Percentiles rank a stretch among this genome's conserved stretches.
Evolutionary conservation across 2,888 invertebrate genomes (phyloP).

Genomic region (Apomyelois bistriatella): DNA sequence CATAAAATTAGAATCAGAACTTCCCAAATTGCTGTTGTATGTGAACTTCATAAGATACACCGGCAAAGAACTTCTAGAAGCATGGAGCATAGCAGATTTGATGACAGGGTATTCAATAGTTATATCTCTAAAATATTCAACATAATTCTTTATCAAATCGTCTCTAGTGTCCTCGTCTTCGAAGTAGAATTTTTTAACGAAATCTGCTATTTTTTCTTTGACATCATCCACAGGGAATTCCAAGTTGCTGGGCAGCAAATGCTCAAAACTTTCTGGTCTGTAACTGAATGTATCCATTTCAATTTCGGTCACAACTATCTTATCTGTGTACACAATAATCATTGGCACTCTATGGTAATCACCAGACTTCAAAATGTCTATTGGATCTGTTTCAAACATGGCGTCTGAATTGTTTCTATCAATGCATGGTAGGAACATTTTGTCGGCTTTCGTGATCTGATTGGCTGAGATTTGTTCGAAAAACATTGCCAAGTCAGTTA

Average conservation of each 20-base stretch:
- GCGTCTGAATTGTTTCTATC: conserved; percentile 39
- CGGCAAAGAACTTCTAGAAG: conserved; percentile 36
- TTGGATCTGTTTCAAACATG: conserved; percentile 50
- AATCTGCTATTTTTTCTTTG: conserved; percentile 39
- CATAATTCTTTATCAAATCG: conserved; percentile 35
- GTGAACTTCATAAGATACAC: conserved; percentile 55
- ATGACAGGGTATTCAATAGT: conserved; percentile 53
- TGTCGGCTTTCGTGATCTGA: conserved; percentile 33
- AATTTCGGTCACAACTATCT: conserved; percentile 30
- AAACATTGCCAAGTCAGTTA: conserved; percentile 38
- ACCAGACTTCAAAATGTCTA: conserved; percentile 37
- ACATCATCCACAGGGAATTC: conserved; percentile 36
- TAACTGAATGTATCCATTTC: conserved; percentile 32
- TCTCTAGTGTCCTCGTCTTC: conserved; percentile 26
- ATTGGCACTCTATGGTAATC: conserved; percentile 49
- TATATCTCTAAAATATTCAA: conserved; percentile 55
- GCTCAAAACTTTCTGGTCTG: conserved; percentile 42
- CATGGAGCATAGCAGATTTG: conserved; percentile 49
- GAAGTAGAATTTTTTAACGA: conserved; percentile 61
- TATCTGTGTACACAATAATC: conserved; percentile 45
- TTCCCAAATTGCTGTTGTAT: conserved; percentile 21
- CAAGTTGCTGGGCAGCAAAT: conserved; percentile 56
- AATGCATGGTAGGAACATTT: conserved; percentile 50
- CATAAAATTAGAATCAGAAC: conserved; percentile 9
- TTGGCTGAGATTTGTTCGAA: conserved; percentile 32